phyloP scores from a whole-genome alignment of 2,113 vertebrate species.

The Mungos mungo region DNA sequence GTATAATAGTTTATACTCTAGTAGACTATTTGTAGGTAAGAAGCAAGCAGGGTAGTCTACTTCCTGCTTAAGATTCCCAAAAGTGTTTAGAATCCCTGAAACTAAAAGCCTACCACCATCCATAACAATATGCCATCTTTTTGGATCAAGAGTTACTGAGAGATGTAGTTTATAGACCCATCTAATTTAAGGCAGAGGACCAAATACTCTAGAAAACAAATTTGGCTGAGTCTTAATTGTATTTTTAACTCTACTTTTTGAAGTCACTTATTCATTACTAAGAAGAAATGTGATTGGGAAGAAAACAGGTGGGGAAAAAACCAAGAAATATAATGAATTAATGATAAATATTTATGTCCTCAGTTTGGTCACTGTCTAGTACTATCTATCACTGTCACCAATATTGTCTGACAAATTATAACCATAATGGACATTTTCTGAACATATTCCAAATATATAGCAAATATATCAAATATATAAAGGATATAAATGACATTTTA shows the following conservation, averaged over 20 bases:
- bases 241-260: neutral
- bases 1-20: neutral
- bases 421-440: neutral
- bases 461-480: neutral
- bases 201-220: neutral
- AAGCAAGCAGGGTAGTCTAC: neutral
- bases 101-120: neutral
- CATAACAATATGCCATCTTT: neutral
- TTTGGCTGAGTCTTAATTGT: neutral
- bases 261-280: neutral
- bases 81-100: neutral
- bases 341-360: neutral
- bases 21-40: neutral
- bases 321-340: too few relatives aligned
- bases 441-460: neutral
- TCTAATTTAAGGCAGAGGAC: neutral
- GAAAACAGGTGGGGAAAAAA: too few relatives aligned
- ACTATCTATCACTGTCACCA: neutral
- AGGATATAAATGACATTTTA: neutral
- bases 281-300: neutral
- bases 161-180: neutral
- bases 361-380: neutral
- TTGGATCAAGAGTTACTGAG: neutral
- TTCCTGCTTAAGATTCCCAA: neutral
- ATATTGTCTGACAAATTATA: neutral